A percentile compares a stretch with the other conserved stretches of the same genome.
phyloP scores from a whole-genome alignment of 2,797 vertebrate species.

The Sebastes elongatus region DNA sequence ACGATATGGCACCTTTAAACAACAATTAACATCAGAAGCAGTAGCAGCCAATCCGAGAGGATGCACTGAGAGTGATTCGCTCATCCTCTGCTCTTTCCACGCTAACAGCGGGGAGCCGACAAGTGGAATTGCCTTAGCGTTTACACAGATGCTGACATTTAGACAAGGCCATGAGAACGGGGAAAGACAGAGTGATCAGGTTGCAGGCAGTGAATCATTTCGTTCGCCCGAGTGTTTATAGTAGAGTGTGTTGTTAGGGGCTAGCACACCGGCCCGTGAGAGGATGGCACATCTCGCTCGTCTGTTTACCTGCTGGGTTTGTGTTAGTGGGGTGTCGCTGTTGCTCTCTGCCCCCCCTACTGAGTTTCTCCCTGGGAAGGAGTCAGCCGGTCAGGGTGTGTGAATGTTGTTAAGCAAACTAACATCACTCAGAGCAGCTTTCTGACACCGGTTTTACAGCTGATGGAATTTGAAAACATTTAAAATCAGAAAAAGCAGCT shows the following conservation, averaged over 20 bases:
- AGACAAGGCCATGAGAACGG: slow-evolving; percentile 66
- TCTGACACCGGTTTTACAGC: slow-evolving; percentile 8
- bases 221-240: slow-evolving; percentile 22
- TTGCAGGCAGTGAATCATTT: slow-evolving; percentile 51
- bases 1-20: not conserved
- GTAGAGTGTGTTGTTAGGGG: slow-evolving; percentile 25
- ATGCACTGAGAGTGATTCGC: slow-evolving; percentile 27
- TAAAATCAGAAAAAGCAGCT: not conserved
- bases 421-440: slow-evolving; percentile 32
- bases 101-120: slow-evolving; percentile 45
- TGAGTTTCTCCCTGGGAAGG: slow-evolving; percentile 21
- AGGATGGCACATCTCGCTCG: not conserved
- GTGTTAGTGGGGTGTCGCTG: slow-evolving; percentile 42
- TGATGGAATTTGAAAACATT: slow-evolving; percentile 10
- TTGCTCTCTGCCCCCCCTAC: slow-evolving; percentile 14
- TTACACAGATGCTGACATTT: slow-evolving; percentile 78
- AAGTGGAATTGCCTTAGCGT: slow-evolving; percentile 64
- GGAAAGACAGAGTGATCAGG: slow-evolving; percentile 43
- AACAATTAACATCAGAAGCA: slow-evolving; percentile 3
- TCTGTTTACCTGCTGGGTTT: slow-evolving; percentile 48
- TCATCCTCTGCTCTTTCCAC: slow-evolving; percentile 33
- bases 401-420: slow-evolving; percentile 61
- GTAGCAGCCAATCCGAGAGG: slow-evolving; percentile 39
- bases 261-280: not conserved
- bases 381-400: slow-evolving; percentile 30